Percentiles rank a stretch among this genome's conserved stretches.
These are phyloP conservation scores for Macrosoma leucophasiata DNA, from an alignment of 2,888 invertebrate genomes.

Conservation along the genomic window DNA sequence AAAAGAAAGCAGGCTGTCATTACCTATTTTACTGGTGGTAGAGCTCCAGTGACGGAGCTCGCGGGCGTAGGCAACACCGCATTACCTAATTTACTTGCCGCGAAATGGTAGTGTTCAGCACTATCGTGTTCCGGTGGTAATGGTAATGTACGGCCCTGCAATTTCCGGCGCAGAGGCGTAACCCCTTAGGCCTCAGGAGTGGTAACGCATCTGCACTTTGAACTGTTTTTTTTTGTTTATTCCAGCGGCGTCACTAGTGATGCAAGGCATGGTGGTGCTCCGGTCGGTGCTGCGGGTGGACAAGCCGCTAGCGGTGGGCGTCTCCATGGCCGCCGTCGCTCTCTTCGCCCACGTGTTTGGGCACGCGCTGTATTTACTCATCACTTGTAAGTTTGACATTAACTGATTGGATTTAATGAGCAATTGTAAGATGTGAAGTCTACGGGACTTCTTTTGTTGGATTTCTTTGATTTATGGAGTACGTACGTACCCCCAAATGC, in stretches of 20 bases:
- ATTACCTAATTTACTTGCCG: no score
- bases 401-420: no score
- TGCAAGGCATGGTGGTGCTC: conserved; percentile 59
- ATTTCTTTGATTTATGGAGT: no score
- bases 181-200: background rate
- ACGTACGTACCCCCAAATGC: no score
- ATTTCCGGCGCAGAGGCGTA: background rate
- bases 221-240: background rate
- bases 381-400: conserved; percentile 54
- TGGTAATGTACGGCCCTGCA: conserved; percentile 47
- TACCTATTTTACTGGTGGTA: no score
- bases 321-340: conserved; percentile 37
- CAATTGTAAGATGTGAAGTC: no score
- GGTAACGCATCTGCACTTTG: background rate
- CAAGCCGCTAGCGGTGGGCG: conserved; percentile 47
- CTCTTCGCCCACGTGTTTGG: conserved; percentile 43
- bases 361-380: conserved; percentile 46
- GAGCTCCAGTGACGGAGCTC: no score
- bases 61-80: no score
- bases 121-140: no score
- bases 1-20: no score
- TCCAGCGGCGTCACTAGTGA: conserved; percentile 50
- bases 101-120: no score
- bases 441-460: no score
- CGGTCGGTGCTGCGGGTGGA: conserved; percentile 43